Percentiles rank a stretch among this genome's conserved stretches.
Evolutionary conservation across 2,113 vertebrate genomes (phyloP).

Genomic region (Sorex fumeus): DNA sequence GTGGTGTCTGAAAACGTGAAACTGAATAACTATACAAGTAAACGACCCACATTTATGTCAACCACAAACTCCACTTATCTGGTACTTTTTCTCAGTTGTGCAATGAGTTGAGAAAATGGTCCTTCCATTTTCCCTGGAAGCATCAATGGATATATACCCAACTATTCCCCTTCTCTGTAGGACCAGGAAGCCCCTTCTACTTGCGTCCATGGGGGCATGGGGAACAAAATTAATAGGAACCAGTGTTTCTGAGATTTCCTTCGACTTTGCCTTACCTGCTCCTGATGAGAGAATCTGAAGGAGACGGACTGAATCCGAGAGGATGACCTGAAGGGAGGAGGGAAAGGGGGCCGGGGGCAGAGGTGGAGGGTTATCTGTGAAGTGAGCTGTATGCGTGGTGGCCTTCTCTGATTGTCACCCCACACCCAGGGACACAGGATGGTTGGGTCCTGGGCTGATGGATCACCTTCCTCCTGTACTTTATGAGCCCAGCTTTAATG

Average conservation of each 20-base stretch:
- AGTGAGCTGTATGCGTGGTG: too few relatives aligned
- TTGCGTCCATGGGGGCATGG: background rate
- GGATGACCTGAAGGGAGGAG: too few relatives aligned
- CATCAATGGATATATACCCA: background rate
- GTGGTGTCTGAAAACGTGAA: too few relatives aligned
- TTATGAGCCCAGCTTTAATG: constrained; percentile 56
- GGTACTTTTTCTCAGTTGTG: background rate
- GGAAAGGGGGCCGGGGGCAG: too few relatives aligned
- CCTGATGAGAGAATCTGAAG: background rate
- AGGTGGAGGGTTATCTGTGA: too few relatives aligned
- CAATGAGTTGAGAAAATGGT: background rate
- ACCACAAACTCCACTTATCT: background rate
- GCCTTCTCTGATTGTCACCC: background rate
- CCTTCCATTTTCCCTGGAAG: background rate
- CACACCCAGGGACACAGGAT: background rate
- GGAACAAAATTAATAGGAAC: background rate
- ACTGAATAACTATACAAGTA: background rate
- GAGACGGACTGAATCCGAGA: too few relatives aligned
- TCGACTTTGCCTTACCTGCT: background rate
- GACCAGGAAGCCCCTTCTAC: background rate
- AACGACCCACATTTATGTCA: background rate
- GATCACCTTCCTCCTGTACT: constrained; percentile 12
- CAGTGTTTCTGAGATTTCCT: background rate
- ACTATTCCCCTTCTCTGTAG: background rate
- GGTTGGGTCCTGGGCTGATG: background rate